These are phyloP conservation scores for Ischnura elegans DNA, from an alignment of 2,888 invertebrate species.

Conservation along the genomic window DNA sequence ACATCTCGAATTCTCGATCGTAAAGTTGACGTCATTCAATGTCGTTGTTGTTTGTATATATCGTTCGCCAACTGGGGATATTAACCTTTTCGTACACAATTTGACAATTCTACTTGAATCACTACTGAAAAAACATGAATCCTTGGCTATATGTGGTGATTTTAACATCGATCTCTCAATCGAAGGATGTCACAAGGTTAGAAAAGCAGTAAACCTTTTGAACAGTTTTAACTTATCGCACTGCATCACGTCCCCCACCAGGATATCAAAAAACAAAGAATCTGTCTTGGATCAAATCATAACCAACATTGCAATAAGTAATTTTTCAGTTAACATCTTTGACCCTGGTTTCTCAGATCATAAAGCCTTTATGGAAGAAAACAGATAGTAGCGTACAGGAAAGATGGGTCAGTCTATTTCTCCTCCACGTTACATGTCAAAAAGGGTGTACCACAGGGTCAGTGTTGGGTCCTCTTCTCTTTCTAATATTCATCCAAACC, in stretches of 20 bases:
- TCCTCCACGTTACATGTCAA: no score
- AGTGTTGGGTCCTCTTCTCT: no score
- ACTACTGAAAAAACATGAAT: no score
- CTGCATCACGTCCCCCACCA: not conserved
- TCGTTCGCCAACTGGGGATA: not conserved
- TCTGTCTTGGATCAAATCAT: not conserved
- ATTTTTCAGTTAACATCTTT: no score
- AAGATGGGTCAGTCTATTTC: no score
- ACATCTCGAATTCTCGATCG: not conserved
- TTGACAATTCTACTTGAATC: not conserved
- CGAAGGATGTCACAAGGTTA: not conserved
- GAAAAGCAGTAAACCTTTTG: not conserved
- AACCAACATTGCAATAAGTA: no score
- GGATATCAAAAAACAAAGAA: not conserved
- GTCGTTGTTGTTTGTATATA: not conserved
- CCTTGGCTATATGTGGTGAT: no score
- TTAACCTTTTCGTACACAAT: not conserved
- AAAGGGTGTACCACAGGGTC: no score
- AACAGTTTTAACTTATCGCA: not conserved
- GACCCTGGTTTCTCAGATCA: no score
- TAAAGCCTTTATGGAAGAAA: no score
- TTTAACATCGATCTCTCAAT: not conserved
- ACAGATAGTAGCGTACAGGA: no score
- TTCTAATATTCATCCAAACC: no score
- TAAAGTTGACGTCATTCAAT: not conserved